Evolutionary conservation across 2,888 invertebrate species (phyloP), one percentile per base, ranked within the genome.

Genomic region (Bellardia pandia): DNA sequence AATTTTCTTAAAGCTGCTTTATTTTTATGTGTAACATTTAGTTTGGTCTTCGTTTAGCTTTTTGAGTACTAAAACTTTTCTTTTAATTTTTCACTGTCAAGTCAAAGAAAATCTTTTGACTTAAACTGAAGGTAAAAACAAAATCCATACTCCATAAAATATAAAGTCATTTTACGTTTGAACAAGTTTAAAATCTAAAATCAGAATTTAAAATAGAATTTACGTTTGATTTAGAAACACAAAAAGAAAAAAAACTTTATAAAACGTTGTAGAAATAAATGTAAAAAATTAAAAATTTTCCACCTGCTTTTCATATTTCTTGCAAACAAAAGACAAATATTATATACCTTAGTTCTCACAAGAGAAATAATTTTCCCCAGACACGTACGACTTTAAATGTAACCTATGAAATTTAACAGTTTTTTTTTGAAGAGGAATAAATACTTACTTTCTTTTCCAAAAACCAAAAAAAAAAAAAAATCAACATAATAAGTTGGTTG

Each of bases 101-200:
- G 48, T 40, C 71, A 80, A 64, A 71, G 60, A n/a, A 79, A 74
- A 64, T 74, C 14, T 33, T 3, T 0, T 14, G 60, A 48, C 60
- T 77, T 62, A 62, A 30, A 40, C 9, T 51, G 23, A 62, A 79
- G 51, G 37, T 60, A 37, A 69, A 78, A 60, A 5, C 30, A 11
- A 23, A 71, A 53, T 16, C 33, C n/a, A 16, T 56, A 0, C 30
- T 2, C 56, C 23, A 53, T 30, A 77, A 76, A 71, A 81, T 77
- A 45, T 56, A 68, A 75, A 80, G 16, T 58, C n/a, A 78, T 86
- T 86, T 82, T 64, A 82, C 82, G 86, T 64, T 78, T 86, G 74
- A 86, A 69, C 16, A 78, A 75, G 74, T 75, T 74, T 64, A 72
- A 77, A 77, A 62, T 9, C 69, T 56, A 14, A n/a, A 56, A 83